phyloP scores from a whole-genome alignment of 2,888 invertebrate genomes.

The Nyleta sp. region DNA sequence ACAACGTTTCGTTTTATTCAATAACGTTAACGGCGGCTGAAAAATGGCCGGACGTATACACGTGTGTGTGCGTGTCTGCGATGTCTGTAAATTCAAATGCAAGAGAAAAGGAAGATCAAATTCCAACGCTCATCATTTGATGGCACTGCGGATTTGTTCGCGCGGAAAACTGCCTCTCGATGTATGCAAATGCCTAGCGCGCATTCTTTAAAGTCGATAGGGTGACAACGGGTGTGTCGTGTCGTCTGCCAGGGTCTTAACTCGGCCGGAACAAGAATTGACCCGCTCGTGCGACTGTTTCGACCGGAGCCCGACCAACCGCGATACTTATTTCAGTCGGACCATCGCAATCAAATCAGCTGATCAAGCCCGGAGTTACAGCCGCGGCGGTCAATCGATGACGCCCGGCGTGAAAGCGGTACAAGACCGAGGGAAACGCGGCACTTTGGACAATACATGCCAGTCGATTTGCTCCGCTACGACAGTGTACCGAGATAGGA shows the following conservation, averaged over 20 bases:
- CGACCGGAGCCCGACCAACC: not conserved
- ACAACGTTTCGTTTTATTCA: constrained; percentile 13
- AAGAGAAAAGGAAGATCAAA: constrained; percentile 36
- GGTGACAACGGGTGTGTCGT: constrained; percentile 80
- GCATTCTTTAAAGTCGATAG: constrained; percentile 79
- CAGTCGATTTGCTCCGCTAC: constrained; percentile 71
- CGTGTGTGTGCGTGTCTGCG: not conserved
- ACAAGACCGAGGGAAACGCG: no score
- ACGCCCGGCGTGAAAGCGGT: no score
- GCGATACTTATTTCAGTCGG: not conserved
- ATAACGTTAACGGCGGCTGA: constrained; percentile 1
- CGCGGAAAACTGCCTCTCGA: constrained; percentile 81
- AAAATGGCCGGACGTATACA: not conserved
- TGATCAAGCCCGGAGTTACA: no score
- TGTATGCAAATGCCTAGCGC: constrained; percentile 81
- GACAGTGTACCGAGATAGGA: constrained; percentile 77
- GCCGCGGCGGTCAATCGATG: no score
- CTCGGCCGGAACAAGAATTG: constrained; percentile 69
- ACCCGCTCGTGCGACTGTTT: constrained; percentile 64
- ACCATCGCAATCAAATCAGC: not conserved
- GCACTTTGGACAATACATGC: constrained; percentile 78
- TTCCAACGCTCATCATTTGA: constrained; percentile 36
- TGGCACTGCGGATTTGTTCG: constrained; percentile 77
- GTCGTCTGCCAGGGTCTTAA: constrained; percentile 66
- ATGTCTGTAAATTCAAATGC: constrained; percentile 17